phyloP scores from a whole-genome alignment of 2,888 invertebrate species.

The Agrotis ipsilon region DNA sequence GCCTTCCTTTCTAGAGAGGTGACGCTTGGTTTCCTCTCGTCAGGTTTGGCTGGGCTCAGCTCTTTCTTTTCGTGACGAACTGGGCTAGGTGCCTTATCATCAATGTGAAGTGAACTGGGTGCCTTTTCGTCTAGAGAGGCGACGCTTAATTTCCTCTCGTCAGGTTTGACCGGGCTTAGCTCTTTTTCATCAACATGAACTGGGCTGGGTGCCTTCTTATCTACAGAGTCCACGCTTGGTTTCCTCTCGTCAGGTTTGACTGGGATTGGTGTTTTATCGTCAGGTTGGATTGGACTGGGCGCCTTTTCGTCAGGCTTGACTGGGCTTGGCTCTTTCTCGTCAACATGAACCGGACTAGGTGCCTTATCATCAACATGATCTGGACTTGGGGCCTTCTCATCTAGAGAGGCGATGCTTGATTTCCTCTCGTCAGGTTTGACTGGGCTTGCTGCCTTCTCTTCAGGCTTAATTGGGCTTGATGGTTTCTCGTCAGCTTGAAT shows the following conservation, averaged over 20 bases:
- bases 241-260: not conserved
- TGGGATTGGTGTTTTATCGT: too few relatives aligned
- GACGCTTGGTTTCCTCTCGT: not conserved
- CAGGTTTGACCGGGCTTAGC: not conserved
- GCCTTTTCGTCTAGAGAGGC: slow-evolving; percentile 1
- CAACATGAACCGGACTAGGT: too few relatives aligned
- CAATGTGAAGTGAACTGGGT: too few relatives aligned
- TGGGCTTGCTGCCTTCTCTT: slow-evolving; percentile 1
- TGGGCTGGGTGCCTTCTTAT: too few relatives aligned
- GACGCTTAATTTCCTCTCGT: slow-evolving; percentile 23
- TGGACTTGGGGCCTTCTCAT: not conserved
- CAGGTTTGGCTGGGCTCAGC: not conserved
- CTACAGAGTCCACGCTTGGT: not conserved
- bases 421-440: too few relatives aligned
- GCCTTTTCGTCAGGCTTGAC: not conserved
- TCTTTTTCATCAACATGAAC: not conserved
- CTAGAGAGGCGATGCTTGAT: not conserved
- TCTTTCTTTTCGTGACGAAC: not conserved
- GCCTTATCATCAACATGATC: slow-evolving; percentile 29
- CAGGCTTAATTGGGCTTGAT: slow-evolving; percentile 27
- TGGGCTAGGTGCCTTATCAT: not conserved
- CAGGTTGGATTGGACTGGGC: slow-evolving; percentile 2
- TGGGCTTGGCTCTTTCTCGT: too few relatives aligned
- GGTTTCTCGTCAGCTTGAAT: not conserved
- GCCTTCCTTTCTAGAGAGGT: not conserved